Evolutionary conservation across 2,797 vertebrate species (phyloP).

Genomic region (Morelia viridis): DNA sequence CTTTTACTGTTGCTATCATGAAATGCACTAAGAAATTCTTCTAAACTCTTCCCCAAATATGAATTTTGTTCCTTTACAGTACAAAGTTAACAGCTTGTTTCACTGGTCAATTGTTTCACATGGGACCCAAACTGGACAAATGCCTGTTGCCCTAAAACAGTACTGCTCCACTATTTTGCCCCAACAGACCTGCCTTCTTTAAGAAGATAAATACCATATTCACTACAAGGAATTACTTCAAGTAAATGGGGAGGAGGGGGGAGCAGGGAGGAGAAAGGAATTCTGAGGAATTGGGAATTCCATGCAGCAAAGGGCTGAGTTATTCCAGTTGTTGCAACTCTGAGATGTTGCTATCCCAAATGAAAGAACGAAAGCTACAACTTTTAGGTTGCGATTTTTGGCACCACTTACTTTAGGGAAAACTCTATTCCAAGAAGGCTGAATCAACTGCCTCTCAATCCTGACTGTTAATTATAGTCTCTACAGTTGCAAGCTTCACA

Average conservation of each 20-base stretch:
- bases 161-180: background rate
- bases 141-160: background rate
- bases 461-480: background rate
- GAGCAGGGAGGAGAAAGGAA: background rate
- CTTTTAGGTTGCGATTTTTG: background rate
- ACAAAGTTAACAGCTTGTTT: constrained; percentile 7
- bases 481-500: background rate
- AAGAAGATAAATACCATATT: constrained; percentile 2
- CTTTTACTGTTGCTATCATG: background rate
- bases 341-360: background rate
- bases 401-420: background rate
- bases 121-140: constrained; percentile 4
- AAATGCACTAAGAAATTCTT: background rate
- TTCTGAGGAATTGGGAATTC: background rate
- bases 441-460: background rate
- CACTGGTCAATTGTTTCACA: background rate
- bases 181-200: background rate
- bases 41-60: background rate
- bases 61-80: constrained; percentile 2
- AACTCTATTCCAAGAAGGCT: background rate
- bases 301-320: background rate
- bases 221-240: background rate
- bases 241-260: background rate
- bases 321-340: background rate
- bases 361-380: background rate